Base-by-base conservation (phyloP, 92 coral and sea anemone species). In the Chrysogorgia sp. region DNA sequence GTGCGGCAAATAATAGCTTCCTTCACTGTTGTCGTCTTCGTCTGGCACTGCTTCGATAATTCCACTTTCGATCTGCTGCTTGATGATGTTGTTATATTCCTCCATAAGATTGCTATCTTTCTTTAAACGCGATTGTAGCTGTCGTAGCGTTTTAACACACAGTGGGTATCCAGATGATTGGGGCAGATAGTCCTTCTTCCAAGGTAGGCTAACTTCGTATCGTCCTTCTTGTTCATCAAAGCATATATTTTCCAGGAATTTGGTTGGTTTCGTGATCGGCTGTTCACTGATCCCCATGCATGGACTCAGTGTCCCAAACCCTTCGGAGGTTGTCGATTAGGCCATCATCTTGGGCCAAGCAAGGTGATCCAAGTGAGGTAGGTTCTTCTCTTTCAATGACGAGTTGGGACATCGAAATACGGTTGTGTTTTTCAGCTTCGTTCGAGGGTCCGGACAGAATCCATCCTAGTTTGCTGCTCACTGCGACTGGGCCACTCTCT, bases 31-130 rank as follows among this genome's bases (percentile, higher is more conserved):
- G 29, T 47, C 1, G 40, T 48, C 22, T 21, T 82, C 37, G 55
- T 45, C 75, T 62, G 81, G 67, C 40, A 82, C 75, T 34, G 34
- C 47, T 40, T 84, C 90, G 22, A 86, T 76, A 25, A 86, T 82
- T 45, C 86, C 81, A 5, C 67, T 40, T 41, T 86, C 67, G 9
- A 82, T 58, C 69, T 86, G 86, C 26, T 82, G 83, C 70, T 82
- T 47, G 68, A 82, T 86, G 14, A 82, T 74, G 43, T 76, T 67
- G 71, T 81, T 79, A 55, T 82, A 86, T 30, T 82, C 81, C 33
- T 31, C 70, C n/a, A 82, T 56, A 43, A 82, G 71, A 61, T 71
- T 60, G 24, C 53, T 67, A 57, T 86, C 77, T 49, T 69, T 75
- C 50, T 76, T 63, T 34, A 86, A 45, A 33, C 79, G 66, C 23